Conservation (phyloP, 2,888 invertebrate species). For the Herminia tarsipennalis region DNA sequence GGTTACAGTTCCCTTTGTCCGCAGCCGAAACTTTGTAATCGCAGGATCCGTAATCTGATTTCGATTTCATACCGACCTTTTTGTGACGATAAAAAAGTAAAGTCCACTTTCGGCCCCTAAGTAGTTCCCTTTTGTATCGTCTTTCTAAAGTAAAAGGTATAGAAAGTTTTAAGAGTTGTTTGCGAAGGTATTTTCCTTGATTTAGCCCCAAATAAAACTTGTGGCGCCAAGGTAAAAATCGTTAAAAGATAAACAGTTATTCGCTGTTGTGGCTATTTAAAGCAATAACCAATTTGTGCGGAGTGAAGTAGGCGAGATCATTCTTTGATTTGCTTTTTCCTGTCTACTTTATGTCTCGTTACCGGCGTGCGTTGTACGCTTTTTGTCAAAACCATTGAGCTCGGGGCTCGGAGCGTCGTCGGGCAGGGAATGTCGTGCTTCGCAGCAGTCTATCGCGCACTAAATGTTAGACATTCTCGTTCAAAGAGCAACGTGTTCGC, state of each 20-base stretch:
- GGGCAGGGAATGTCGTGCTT: conserved; percentile 44
- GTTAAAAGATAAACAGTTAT: conserved; percentile 33
- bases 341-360: conserved; percentile 39
- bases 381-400: conserved; percentile 60
- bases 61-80: conserved; percentile 75
- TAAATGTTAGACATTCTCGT: conserved; percentile 47
- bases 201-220: conserved; percentile 50
- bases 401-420: conserved; percentile 54
- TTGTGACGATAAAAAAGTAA: conserved; percentile 74
- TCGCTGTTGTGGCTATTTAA: conserved; percentile 21
- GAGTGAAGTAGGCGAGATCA: conserved; percentile 25
- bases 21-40: conserved; percentile 73
- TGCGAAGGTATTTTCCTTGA: conserved; percentile 50
- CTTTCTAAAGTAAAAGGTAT: conserved; percentile 56
- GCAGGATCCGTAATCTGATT: conserved; percentile 75
- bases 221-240: conserved; percentile 43
- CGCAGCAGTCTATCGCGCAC: conserved; percentile 37
- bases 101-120: conserved; percentile 60
- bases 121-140: conserved; percentile 60
- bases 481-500: conserved; percentile 59
- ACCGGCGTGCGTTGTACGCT: conserved; percentile 36
- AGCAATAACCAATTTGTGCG: conserved; percentile 34
- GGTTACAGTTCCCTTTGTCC: conserved; percentile 60
- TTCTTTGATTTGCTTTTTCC: conserved; percentile 43
- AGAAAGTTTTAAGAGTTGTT: conserved; percentile 58